Base-by-base conservation (phyloP, 1,140 invertebrate species). In the Tribolium castaneum region DNA sequence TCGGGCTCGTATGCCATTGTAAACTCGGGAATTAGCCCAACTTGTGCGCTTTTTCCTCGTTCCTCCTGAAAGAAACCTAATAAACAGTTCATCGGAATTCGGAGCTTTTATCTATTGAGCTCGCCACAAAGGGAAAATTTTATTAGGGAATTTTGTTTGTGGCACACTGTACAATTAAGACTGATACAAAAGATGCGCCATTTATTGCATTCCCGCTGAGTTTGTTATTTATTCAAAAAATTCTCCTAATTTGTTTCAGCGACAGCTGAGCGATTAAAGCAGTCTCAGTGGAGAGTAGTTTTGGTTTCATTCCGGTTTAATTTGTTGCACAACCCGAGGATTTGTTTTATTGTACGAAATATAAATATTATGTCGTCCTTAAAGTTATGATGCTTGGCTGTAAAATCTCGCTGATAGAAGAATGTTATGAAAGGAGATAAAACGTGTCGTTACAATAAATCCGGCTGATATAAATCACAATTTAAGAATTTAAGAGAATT, bases 21-120 rank as follows among this genome's bases (percentile, higher is more conserved):
- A 35, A 66, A 66, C 30, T 35, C n/a, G 0, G 13, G 59, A 66
- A 66, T 30, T 35, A 66, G 59, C 14, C 22, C 56, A 25, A 62
- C 56, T 13, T 30, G 9, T 50, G 56, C n/a, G 25, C 35, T 66
- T 66, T 35, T 35, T 35, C 59, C 30, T 66, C 10, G 34, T n/a
- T 62, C 54, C 56, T 19, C 16, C 16, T 66, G 59, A 66, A 66
- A 66, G 59, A 66, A 66, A 66, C 59, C 59, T 66, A 66, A 66
- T 66, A 66, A 66, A 66, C 59, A 66, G 59, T 66, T 66, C 30
- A 66, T 66, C 59, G 59, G 59, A 66, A 66, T 66, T 66, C 59
- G 30, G 30, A 35, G 30, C 59, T 66, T 66, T 66, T 66, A 62
- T 62, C 56, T 30, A 35, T 66, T 66, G 59, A 66, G 45, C 59